Conservation (phyloP, 2,888 invertebrate species). For the Lycaena phlaeas region DNA sequence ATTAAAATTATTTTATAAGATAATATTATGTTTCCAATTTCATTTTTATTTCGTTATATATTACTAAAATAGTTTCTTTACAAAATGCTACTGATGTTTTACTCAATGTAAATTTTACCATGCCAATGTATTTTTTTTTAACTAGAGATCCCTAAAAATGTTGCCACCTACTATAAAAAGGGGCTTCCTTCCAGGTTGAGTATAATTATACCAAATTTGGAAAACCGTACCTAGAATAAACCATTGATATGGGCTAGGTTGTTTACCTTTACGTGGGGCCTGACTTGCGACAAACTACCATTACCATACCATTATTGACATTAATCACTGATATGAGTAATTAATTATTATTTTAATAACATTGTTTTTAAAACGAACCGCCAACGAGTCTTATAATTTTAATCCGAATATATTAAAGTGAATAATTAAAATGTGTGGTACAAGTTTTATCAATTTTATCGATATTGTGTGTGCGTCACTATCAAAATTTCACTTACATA, state of each 20-base stretch:
- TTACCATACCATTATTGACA: background rate
- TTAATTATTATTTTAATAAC: background rate
- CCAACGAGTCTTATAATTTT: too few relatives aligned
- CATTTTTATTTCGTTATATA: too few relatives aligned
- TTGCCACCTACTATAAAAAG: background rate
- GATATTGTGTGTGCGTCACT: background rate
- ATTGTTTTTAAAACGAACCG: too few relatives aligned
- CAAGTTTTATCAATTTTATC: background rate
- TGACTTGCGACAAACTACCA: too few relatives aligned
- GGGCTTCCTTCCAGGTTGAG: background rate
- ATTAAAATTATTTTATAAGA: too few relatives aligned
- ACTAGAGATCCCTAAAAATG: background rate
- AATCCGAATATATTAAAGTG: too few relatives aligned
- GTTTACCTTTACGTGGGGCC: background rate
- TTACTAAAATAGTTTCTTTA: too few relatives aligned
- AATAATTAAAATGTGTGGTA: too few relatives aligned
- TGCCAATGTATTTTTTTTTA: background rate
- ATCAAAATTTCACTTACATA: background rate
- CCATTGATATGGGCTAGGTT: constrained; percentile 4
- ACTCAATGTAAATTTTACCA: too few relatives aligned
- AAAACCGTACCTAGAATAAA: constrained; percentile 5
- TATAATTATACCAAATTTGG: constrained; percentile 7
- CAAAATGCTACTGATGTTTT: too few relatives aligned
- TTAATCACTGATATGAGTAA: background rate
- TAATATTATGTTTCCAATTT: too few relatives aligned